Conservation (phyloP, 30 jellyfish, hydroid and myxozoan genomes). For the Aurelia aurita region DNA sequence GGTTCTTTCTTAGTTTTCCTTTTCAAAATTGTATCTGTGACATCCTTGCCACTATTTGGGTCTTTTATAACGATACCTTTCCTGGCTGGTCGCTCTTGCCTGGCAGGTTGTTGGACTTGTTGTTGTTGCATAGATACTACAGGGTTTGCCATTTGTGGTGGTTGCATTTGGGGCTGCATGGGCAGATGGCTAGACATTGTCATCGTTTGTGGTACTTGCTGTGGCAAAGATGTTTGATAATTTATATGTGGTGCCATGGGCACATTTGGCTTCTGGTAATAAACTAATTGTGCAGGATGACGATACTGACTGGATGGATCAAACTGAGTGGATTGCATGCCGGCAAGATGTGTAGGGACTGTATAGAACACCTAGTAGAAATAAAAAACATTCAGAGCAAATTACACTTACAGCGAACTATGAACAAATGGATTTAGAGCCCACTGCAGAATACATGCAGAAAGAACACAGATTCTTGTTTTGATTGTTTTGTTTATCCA, state of each 20-base stretch:
- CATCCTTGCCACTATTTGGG: slow-evolving; percentile 53
- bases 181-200: background rate
- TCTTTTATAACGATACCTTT: slow-evolving; percentile 22
- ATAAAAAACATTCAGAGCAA: background rate
- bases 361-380: background rate
- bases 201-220: background rate
- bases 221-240: background rate
- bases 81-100: slow-evolving; percentile 8
- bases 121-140: background rate
- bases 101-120: background rate
- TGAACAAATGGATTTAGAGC: no score
- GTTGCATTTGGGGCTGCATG: slow-evolving; percentile 13
- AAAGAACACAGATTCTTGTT: no score
- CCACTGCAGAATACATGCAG: no score
- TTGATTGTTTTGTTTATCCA: no score
- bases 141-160: slow-evolving; percentile 1
- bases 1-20: slow-evolving; percentile 13
- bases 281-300: background rate
- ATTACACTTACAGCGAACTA: no score
- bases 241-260: background rate
- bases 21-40: slow-evolving; percentile 26
- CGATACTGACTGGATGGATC: slow-evolving; percentile 3
- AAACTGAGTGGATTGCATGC: background rate
- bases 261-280: background rate
- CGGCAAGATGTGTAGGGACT: background rate